Evolutionary conservation across 2,888 invertebrate genomes (phyloP).

Genomic region (Fabriciana adippe): DNA sequence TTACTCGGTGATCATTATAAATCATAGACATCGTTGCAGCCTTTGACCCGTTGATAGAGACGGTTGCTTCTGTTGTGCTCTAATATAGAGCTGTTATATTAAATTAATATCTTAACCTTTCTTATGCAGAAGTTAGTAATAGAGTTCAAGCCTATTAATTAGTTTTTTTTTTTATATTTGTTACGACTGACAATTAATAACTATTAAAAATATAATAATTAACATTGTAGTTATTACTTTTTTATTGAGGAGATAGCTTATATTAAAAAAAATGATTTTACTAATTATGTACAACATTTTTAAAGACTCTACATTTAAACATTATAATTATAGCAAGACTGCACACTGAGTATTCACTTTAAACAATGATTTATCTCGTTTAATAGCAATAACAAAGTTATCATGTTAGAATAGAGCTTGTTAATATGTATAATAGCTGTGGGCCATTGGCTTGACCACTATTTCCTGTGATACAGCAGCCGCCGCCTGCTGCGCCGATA

Average conservation of each 20-base stretch:
- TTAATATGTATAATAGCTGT: conserved; percentile 51
- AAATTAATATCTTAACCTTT: conserved; percentile 2
- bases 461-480: conserved; percentile 66
- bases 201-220: no score
- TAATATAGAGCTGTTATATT: conserved; percentile 20
- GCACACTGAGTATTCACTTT: conserved; percentile 23
- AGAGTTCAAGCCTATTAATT: background rate
- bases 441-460: conserved; percentile 55
- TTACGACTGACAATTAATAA: no score
- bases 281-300: background rate
- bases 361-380: conserved; percentile 42
- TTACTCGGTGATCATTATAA: conserved; percentile 69
- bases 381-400: conserved; percentile 49
- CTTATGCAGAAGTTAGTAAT: conserved; percentile 1
- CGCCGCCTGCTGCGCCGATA: conserved; percentile 52
- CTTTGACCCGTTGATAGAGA: conserved; percentile 66
- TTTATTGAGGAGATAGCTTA: no score
- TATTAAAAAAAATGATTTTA: background rate
- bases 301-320: background rate
- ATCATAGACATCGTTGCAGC: conserved; percentile 63
- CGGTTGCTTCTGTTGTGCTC: conserved; percentile 31
- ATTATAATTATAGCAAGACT: background rate
- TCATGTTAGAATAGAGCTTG: conserved; percentile 43
- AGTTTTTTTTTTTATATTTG: no score
- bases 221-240: no score